Percentiles rank a stretch among this genome's conserved stretches.
Evolutionary conservation across 2,797 vertebrate species (phyloP).

Genomic region (Gephyroberyx darwinii): DNA sequence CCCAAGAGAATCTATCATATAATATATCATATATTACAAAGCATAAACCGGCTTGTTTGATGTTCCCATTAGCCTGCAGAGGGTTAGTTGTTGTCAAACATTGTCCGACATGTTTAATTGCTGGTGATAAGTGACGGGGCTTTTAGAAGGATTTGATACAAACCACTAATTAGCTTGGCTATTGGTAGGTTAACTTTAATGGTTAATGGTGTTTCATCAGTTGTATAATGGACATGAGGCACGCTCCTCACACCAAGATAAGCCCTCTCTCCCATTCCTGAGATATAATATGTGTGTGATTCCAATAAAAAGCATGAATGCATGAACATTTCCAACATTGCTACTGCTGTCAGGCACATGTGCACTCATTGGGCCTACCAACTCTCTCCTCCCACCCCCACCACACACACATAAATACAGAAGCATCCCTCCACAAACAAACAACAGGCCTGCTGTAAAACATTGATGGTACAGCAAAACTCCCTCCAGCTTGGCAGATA

Average conservation of each 20-base stretch:
- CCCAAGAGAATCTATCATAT: conserved; percentile 36
- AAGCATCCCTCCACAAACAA: background rate
- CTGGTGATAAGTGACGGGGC: conserved; percentile 29
- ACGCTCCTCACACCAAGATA: background rate
- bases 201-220: conserved; percentile 26
- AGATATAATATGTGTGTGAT: conserved; percentile 20
- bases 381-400: background rate
- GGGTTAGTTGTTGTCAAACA: conserved; percentile 26
- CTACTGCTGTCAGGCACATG: background rate
- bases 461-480: conserved; percentile 7
- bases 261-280: conserved; percentile 1
- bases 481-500: conserved; percentile 24
- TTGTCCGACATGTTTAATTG: conserved; percentile 44
- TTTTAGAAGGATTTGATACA: conserved; percentile 29
- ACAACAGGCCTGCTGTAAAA: conserved; percentile 21
- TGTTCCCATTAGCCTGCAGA: conserved; percentile 32
- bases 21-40: conserved; percentile 40
- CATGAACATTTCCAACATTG: background rate
- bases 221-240: conserved; percentile 35
- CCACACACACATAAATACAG: conserved; percentile 8
- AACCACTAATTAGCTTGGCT: conserved; percentile 34
- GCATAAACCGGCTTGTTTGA: conserved; percentile 34
- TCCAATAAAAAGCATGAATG: conserved; percentile 24
- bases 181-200: conserved; percentile 42
- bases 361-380: background rate